Evolutionary conservation across 2,797 vertebrate species (phyloP).

Genomic region (Takifugu ocellatus): DNA sequence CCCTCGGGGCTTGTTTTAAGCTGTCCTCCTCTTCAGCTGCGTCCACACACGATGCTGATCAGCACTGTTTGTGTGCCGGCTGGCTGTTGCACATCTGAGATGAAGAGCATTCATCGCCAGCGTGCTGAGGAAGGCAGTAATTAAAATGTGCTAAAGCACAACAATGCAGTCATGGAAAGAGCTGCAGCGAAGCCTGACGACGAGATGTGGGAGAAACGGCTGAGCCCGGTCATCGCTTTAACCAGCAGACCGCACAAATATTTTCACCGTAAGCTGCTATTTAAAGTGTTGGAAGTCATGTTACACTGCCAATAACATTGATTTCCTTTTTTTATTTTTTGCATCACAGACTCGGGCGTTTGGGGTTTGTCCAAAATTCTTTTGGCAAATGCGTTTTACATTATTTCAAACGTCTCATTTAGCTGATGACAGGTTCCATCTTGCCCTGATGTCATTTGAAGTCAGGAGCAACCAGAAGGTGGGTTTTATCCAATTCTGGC

Average conservation of each 20-base stretch:
- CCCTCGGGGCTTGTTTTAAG: no score
- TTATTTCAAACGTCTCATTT: no score
- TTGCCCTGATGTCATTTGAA: no score
- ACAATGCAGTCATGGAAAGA: constrained; percentile 41
- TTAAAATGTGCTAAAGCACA: constrained; percentile 61
- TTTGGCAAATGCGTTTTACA: no score
- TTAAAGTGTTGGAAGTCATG: neutral
- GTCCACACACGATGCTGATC: constrained; percentile 6
- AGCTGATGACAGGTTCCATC: no score
- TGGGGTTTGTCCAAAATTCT: no score
- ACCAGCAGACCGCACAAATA: no score
- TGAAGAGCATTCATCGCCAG: constrained; percentile 54
- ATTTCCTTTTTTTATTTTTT: neutral
- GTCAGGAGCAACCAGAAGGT: no score
- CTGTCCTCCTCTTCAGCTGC: neutral
- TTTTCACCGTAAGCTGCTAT: no score
- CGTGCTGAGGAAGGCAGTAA: constrained; percentile 47
- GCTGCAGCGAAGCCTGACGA: constrained; percentile 28
- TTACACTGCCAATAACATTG: neutral
- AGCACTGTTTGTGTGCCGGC: constrained; percentile 27
- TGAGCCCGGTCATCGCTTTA: no score
- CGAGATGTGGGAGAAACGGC: constrained; percentile 12
- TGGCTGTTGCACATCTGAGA: constrained; percentile 26
- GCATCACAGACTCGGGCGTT: no score
- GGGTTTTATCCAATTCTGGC: no score